Percentiles rank a stretch among this genome's conserved stretches.
Evolutionary conservation across 2,113 vertebrate genomes (phyloP).

Genomic region (Rana temporaria): DNA sequence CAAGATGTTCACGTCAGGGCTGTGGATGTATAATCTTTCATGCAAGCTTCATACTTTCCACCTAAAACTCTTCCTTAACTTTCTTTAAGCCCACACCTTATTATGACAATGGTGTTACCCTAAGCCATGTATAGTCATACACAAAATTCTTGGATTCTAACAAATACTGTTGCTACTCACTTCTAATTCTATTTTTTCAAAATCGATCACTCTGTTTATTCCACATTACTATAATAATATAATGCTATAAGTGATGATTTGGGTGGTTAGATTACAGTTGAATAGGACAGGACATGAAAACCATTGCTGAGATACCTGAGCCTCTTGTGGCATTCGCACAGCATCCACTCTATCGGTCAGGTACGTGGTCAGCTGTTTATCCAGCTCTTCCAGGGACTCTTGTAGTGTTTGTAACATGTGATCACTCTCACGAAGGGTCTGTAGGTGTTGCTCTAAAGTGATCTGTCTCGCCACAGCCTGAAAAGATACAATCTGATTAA

Average conservation of each 20-base stretch:
- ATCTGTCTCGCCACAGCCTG: conserved; percentile 90
- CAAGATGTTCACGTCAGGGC: too few relatives aligned
- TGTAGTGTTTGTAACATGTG: conserved; percentile 85
- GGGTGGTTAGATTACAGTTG: neutral
- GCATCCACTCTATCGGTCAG: conserved; percentile 94
- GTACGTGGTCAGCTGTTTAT: conserved; percentile 90
- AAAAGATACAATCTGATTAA: neutral
- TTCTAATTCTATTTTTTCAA: too few relatives aligned
- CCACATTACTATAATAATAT: too few relatives aligned
- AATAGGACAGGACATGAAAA: neutral
- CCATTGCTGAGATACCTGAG: conserved; percentile 81
- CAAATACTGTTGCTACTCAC: too few relatives aligned
- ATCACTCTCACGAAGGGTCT: conserved; percentile 82
- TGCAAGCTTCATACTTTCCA: too few relatives aligned
- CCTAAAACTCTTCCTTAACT: too few relatives aligned
- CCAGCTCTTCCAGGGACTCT: conserved; percentile 86
- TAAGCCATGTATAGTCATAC: too few relatives aligned
- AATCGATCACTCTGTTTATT: too few relatives aligned
- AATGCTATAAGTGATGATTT: neutral
- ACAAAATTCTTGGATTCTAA: too few relatives aligned
- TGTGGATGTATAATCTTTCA: too few relatives aligned
- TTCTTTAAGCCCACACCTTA: too few relatives aligned
- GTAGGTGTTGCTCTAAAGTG: conserved; percentile 87
- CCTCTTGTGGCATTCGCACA: conserved; percentile 91
- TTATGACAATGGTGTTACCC: too few relatives aligned